Evolutionary conservation across 2,797 vertebrate species (phyloP).

Genomic region (Sphenopsis melanotis): DNA sequence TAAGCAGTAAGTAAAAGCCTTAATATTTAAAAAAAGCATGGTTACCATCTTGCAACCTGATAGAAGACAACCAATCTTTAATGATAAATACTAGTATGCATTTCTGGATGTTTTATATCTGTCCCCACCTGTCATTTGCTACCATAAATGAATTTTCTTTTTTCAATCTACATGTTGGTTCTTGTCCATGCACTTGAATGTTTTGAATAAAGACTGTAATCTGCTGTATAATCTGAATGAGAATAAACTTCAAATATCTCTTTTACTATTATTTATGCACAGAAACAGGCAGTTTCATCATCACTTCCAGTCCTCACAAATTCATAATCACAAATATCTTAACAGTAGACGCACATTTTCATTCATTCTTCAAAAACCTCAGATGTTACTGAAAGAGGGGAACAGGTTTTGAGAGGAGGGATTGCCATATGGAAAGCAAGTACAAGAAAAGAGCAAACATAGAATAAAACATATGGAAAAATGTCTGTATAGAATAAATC

Average conservation of each 20-base stretch:
- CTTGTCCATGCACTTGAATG: not conserved
- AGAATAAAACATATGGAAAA: slow-evolving; percentile 38
- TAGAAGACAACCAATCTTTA: not conserved
- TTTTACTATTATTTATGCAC: not conserved
- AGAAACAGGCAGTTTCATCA: not conserved
- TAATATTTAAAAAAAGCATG: not conserved
- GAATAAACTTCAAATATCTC: not conserved
- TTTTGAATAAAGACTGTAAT: not conserved
- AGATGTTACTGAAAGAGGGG: not conserved
- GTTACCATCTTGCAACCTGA: not conserved
- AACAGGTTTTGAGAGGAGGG: slow-evolving; percentile 21
- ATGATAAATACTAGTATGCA: not conserved
- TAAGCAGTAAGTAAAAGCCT: not conserved
- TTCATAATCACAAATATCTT: not conserved
- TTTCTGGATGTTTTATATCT: not conserved
- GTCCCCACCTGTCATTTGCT: not conserved
- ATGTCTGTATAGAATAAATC: slow-evolving; percentile 35
- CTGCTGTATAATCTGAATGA: not conserved
- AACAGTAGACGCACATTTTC: not conserved
- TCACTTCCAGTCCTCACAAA: not conserved
- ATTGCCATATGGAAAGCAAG: slow-evolving; percentile 35
- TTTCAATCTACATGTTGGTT: not conserved
- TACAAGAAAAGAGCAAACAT: slow-evolving; percentile 27
- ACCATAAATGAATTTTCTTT: not conserved
- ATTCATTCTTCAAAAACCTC: not conserved